Base-by-base conservation (phyloP, 2,888 invertebrate genomes). In the Diaprepes abbreviatus region DNA sequence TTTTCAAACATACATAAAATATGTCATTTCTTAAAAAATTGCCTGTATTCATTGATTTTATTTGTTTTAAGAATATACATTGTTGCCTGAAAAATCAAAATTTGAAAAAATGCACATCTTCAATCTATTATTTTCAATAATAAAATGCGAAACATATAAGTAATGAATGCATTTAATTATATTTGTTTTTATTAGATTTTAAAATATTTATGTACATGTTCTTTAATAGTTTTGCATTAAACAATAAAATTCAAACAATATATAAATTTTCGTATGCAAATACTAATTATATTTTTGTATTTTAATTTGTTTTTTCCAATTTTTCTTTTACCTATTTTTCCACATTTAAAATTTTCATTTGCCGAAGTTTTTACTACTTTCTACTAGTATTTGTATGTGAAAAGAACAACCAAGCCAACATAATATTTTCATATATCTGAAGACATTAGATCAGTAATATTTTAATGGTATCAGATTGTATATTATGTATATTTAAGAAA, bases 401-500 rank as follows among this genome's bases (percentile, higher is more conserved):
- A 16, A 43, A 17, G 9, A 33, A 9, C 4, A 52, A 52, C 5
- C 31, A 52, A 17, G 31, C 36, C 54, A 33, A 35, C 36, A 36
- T 38, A 21, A 36, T 55, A 24, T 38, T 36, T 55, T 35, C 5
- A 38, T 24, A 17, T 38, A 38, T 38, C 24, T n/a, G 12, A 28
- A 28, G 14, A 54, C 0, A 6, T 54, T 35, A 14, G 14, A 50
- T 16, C 10, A 4, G 5, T 24, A 24, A 10, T 21, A 24, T 6
- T 55, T 38, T 9, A 55, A 38, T 24, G 38, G 35, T 36, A 54
- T 52, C 28, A 40, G 7, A 40, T 40, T 63, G 63, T 63, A 63
- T 63, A 35, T 40, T 57, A 50, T 58, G 66, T 66, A 66, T 50
- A 66, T 57, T 48, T 58, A 45, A 33, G 35, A 48, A 35, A 63